These are phyloP conservation scores for Furnarius figulus DNA, from an alignment of 2,113 vertebrate genomes.

Conservation along the genomic window DNA sequence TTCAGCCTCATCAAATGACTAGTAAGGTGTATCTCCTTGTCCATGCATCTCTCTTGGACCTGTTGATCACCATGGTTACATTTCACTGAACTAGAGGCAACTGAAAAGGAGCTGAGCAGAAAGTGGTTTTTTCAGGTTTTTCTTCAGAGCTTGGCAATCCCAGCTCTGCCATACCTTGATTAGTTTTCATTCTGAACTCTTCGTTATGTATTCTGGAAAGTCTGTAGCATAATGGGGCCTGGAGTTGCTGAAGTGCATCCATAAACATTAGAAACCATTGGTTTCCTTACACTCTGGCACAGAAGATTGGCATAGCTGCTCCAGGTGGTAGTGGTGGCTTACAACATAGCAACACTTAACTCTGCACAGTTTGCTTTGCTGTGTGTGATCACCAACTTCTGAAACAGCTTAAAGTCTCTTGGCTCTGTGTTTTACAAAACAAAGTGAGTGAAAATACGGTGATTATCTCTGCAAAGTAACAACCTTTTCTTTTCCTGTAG, in stretches of 20 bases:
- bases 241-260: not conserved
- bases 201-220: not conserved
- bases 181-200: not conserved
- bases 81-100: not conserved
- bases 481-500: constrained; percentile 26
- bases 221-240: not conserved
- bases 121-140: not conserved
- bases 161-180: not conserved
- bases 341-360: not conserved
- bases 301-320: not conserved
- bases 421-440: not conserved
- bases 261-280: not conserved
- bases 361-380: not conserved
- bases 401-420: not conserved
- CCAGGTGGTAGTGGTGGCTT: not conserved
- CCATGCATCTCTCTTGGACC: not conserved
- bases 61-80: not conserved
- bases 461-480: not conserved
- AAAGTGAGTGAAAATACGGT: not conserved
- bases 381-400: not conserved
- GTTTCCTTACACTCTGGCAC: not conserved
- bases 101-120: not conserved
- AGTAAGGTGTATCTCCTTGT: not conserved
- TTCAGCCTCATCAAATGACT: rapidly evolving
- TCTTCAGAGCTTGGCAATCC: not conserved